phyloP scores from a whole-genome alignment of 2,888 invertebrate genomes.

The Ophion ellenae region DNA sequence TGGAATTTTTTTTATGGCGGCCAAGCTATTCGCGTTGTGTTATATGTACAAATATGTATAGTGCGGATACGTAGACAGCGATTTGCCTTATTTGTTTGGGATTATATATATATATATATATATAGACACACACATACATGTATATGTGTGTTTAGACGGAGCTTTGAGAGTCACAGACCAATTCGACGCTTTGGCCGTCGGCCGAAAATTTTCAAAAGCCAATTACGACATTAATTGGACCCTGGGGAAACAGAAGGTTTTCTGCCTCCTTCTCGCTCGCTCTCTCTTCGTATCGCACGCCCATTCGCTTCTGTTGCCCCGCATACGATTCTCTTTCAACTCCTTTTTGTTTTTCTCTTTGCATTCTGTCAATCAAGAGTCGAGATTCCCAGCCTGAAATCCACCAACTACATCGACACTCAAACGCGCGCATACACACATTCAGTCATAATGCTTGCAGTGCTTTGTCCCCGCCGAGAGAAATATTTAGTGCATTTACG shows the following conservation, averaged over 20 bases:
- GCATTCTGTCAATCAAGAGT: constrained; percentile 63
- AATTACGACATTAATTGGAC: constrained; percentile 66
- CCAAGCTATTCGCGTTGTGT: background rate
- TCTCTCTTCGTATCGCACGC: constrained; percentile 6
- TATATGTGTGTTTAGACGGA: background rate
- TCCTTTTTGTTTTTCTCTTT: constrained; percentile 15
- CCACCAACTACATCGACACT: constrained; percentile 16
- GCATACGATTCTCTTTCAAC: constrained; percentile 34
- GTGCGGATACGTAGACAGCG: background rate
- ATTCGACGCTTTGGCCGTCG: constrained; percentile 58
- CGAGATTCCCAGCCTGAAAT: constrained; percentile 47
- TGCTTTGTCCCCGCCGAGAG: background rate
- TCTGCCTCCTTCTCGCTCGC: background rate
- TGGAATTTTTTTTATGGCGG: background rate
- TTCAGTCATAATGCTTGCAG: background rate
- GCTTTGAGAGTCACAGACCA: constrained; percentile 28
- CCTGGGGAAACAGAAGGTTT: constrained; percentile 56
- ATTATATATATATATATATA: background rate
- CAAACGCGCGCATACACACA: background rate
- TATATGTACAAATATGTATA: background rate
- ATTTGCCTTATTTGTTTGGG: background rate
- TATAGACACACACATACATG: background rate
- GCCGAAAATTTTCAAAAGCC: constrained; percentile 64
- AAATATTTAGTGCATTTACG: background rate
- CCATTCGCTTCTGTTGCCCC: constrained; percentile 11